A percentile compares a stretch with the other conserved stretches of the same genome.
These are phyloP conservation scores for Indicator maculatus DNA, from an alignment of 2,113 vertebrate genomes.

Conservation along the genomic window DNA sequence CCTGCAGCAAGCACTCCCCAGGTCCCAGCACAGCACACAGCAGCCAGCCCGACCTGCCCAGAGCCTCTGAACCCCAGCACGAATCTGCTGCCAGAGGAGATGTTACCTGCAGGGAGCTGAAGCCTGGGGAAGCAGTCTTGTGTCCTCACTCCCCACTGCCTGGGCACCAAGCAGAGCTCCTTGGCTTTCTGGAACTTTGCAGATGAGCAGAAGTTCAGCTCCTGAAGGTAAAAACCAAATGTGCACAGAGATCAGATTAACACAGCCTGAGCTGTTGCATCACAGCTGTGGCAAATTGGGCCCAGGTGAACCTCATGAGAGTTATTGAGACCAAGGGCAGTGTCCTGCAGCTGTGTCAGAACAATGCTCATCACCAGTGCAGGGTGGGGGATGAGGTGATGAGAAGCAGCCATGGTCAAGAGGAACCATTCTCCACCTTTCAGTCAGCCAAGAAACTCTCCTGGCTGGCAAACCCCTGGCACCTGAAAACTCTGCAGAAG, in stretches of 20 bases:
- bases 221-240: not conserved
- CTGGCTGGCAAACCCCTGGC: not conserved
- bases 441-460: not conserved
- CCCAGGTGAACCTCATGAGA: too few species aligned
- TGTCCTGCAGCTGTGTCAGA: too few species aligned
- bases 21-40: not conserved
- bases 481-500: not conserved
- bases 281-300: too few species aligned
- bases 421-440: not conserved
- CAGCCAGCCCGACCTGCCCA: not conserved
- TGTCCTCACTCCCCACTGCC: accelerated
- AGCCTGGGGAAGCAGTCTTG: not conserved
- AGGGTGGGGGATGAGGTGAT: too few species aligned
- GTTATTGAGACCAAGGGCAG: too few species aligned
- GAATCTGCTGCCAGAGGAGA: not conserved
- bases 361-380: too few species aligned
- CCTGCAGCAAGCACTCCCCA: not conserved
- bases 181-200: not conserved
- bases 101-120: not conserved
- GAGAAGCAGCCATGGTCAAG: not conserved
- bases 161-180: not conserved
- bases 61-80: not conserved
- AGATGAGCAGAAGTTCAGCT: not conserved
- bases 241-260: not conserved
- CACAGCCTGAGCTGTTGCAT: not conserved